Percentiles rank a stretch among this genome's conserved stretches.
Evolutionary conservation across 2,113 vertebrate species (phyloP).

Genomic region (Oriolus oriolus): DNA sequence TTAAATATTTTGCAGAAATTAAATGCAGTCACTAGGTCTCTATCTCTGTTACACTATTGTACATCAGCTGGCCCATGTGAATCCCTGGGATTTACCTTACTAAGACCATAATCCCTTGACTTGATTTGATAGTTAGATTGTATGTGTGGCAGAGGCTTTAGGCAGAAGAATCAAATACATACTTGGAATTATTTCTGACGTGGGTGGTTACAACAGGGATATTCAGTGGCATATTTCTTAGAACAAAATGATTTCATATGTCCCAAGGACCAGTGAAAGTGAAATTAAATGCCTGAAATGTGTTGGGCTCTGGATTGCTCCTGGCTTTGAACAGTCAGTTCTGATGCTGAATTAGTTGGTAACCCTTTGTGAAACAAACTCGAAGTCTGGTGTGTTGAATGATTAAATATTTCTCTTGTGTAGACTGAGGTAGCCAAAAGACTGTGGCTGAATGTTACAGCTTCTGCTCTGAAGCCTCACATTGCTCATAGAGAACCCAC

Average conservation of each 20-base stretch:
- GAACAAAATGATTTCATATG: background rate
- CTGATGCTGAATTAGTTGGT: background rate
- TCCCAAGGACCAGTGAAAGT: slow-evolving; percentile 3
- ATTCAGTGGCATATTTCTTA: slow-evolving; percentile 29
- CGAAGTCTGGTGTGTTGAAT: background rate
- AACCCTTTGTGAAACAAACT: background rate
- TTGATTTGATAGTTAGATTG: slow-evolving; percentile 59
- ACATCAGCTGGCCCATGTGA: slow-evolving; percentile 14
- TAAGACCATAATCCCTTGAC: slow-evolving; percentile 51
- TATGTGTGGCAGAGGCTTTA: slow-evolving; percentile 29
- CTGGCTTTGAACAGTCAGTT: background rate
- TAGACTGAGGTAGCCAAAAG: background rate
- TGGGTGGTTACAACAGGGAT: background rate
- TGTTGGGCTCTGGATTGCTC: background rate
- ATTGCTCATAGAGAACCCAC: background rate
- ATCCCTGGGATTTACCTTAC: slow-evolving; percentile 32
- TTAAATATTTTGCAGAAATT: slow-evolving; percentile 7
- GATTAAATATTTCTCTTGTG: background rate
- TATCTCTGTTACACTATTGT: background rate
- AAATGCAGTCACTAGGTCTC: background rate
- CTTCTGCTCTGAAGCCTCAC: background rate
- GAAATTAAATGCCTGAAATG: slow-evolving; percentile 24
- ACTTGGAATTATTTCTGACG: slow-evolving; percentile 55
- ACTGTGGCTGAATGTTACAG: background rate
- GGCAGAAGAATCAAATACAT: slow-evolving; percentile 32